Conservation (phyloP, 2,888 invertebrate genomes). For the Cheilosia vernalis region DNA sequence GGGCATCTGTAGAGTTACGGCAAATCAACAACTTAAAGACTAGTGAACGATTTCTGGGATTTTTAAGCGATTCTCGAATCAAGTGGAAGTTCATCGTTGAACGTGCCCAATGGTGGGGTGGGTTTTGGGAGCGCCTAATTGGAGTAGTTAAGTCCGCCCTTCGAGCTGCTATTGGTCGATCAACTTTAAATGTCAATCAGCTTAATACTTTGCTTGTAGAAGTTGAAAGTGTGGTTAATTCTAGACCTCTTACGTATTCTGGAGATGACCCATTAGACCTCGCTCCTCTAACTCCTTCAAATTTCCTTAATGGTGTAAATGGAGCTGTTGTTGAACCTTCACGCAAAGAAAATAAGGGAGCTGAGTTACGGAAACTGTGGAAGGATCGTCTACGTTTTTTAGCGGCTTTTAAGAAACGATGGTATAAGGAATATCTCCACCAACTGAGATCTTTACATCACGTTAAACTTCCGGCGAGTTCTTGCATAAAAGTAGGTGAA, state of each 20-base stretch:
- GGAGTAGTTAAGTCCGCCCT: constrained; percentile 35
- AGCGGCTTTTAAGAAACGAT: constrained; percentile 21
- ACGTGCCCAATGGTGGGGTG: too few species aligned
- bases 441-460: constrained; percentile 40
- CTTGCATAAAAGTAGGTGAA: constrained; percentile 24
- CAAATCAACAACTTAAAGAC: neutral
- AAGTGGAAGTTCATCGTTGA: too few species aligned
- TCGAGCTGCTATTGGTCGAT: neutral
- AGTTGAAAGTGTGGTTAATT: constrained; percentile 34
- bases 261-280: neutral
- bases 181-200: constrained; percentile 18
- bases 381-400: constrained; percentile 28
- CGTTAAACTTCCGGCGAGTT: constrained; percentile 6
- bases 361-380: constrained; percentile 35
- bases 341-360: neutral
- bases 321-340: neutral
- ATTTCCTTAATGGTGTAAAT: too few species aligned
- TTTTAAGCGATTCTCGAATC: too few species aligned
- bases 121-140: neutral
- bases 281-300: constrained; percentile 18
- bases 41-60: constrained; percentile 10
- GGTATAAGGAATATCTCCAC: neutral
- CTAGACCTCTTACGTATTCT: constrained; percentile 25
- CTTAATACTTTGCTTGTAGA: constrained; percentile 27
- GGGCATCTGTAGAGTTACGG: constrained; percentile 2